Evolutionary conservation across 2,888 invertebrate genomes (phyloP).

Genomic region (Ceratothoa steindachneri): DNA sequence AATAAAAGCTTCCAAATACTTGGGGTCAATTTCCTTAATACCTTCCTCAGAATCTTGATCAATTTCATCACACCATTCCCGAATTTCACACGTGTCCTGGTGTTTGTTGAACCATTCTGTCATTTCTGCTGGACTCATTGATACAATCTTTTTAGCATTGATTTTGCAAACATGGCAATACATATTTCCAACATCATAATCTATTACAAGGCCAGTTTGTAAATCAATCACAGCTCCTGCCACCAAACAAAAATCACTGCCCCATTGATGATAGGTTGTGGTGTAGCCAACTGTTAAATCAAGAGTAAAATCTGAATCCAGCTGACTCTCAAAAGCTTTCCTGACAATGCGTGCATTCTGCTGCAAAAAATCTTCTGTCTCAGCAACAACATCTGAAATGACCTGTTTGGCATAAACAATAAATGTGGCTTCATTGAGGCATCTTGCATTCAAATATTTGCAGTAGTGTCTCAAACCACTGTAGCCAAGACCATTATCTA

Average conservation of each 20-base stretch:
- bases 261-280: conserved; percentile 47
- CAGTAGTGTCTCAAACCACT: conserved; percentile 45
- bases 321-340: conserved; percentile 36
- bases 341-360: conserved; percentile 38
- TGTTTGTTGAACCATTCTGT: conserved; percentile 47
- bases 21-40: conserved; percentile 44
- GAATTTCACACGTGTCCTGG: conserved; percentile 44
- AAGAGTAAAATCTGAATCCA: conserved; percentile 32
- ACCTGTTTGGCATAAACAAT: conserved; percentile 45
- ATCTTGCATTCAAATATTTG: conserved; percentile 45
- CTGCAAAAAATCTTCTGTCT: conserved; percentile 42
- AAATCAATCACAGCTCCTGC: conserved; percentile 46
- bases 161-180: conserved; percentile 47
- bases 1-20: conserved; percentile 45
- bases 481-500: conserved; percentile 45
- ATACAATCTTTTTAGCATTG: conserved; percentile 45
- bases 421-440: conserved; percentile 45
- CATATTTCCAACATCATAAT: conserved; percentile 46
- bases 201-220: conserved; percentile 45
- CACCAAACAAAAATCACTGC: conserved; percentile 45
- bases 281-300: conserved; percentile 43
- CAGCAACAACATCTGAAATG: conserved; percentile 41
- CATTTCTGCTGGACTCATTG: conserved; percentile 45
- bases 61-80: conserved; percentile 47
- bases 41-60: conserved; percentile 47